phyloP scores from a whole-genome alignment of 2,113 vertebrate genomes.

The Anas platyrhynchos region DNA sequence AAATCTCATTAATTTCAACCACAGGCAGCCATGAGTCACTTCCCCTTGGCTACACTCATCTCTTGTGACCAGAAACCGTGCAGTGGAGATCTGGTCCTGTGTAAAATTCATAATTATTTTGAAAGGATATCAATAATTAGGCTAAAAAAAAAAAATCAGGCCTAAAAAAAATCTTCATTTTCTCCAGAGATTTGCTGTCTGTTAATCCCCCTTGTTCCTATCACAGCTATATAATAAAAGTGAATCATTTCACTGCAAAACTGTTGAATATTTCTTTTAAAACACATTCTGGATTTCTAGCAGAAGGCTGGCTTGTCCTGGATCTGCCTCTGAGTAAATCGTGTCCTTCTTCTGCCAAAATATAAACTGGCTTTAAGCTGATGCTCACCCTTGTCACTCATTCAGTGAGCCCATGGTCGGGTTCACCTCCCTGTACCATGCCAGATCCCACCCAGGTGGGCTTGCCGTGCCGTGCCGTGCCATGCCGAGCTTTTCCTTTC shows the following conservation, averaged over 20 bases:
- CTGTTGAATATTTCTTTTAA: neutral
- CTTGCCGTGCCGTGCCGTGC: neutral
- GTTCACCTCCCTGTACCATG: accelerated
- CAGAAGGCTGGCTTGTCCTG: neutral
- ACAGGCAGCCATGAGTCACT: constrained; percentile 51
- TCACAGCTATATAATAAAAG: neutral
- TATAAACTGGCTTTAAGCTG: accelerated
- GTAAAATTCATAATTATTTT: neutral
- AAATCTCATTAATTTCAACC: constrained; percentile 44
- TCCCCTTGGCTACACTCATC: constrained; percentile 20
- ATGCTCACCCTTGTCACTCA: neutral
- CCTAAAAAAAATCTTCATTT: neutral
- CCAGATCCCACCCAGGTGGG: accelerated
- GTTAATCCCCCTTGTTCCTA: neutral
- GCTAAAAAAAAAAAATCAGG: neutral
- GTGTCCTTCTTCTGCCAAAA: accelerated
- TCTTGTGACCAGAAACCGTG: constrained; percentile 5
- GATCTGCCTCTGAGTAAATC: neutral
- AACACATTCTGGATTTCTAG: neutral
- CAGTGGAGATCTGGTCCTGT: neutral
- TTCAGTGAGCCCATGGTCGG: neutral
- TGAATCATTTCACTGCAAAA: neutral
- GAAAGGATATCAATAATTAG: constrained; percentile 1
- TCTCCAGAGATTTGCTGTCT: neutral
- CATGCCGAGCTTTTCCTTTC: neutral